Evolutionary conservation across 2,113 vertebrate genomes (phyloP).

Genomic region (Hypocryptadius cinnamomeus): DNA sequence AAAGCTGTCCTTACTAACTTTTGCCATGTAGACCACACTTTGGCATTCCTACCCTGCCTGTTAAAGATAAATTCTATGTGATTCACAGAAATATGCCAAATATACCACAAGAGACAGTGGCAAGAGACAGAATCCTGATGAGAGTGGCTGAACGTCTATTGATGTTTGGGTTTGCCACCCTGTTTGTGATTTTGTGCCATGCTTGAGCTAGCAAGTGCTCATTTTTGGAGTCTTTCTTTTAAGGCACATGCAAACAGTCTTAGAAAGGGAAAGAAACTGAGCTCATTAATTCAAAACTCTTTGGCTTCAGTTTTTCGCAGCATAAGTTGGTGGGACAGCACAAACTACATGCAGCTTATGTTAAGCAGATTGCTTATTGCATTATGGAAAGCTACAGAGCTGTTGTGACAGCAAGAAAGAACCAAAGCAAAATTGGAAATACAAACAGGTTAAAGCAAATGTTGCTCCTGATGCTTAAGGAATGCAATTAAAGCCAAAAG

Average conservation of each 20-base stretch:
- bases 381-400: neutral
- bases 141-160: neutral
- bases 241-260: neutral
- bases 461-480: neutral
- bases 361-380: neutral
- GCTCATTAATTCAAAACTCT: neutral
- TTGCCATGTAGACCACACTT: neutral
- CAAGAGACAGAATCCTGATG: neutral
- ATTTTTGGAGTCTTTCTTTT: neutral
- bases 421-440: neutral
- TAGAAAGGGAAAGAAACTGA: neutral
- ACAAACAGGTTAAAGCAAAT: neutral
- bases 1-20: neutral
- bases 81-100: neutral
- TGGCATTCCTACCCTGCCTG: neutral
- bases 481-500: neutral
- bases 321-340: neutral
- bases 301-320: neutral
- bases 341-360: neutral
- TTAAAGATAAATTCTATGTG: neutral
- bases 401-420: neutral
- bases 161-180: neutral
- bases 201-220: neutral
- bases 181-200: neutral
- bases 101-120: neutral